Evolutionary conservation across 2,797 vertebrate species (phyloP).

Genomic region (Scolopax bukidnonensis): DNA sequence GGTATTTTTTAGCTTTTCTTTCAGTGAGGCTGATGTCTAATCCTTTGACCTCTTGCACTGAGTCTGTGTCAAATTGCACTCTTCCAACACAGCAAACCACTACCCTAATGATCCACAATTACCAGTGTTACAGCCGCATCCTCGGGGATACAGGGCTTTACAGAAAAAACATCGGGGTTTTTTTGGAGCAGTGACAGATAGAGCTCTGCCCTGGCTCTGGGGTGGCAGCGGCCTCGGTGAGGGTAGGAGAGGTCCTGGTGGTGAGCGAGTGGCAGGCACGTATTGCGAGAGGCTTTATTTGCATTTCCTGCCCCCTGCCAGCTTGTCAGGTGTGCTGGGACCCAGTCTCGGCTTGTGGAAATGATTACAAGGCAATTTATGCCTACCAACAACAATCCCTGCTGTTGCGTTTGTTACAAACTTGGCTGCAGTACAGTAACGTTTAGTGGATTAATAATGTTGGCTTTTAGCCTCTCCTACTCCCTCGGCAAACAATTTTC

Average conservation of each 20-base stretch:
- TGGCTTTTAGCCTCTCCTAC: conserved; percentile 25
- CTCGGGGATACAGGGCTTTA: not conserved
- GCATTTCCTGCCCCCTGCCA: fast-evolving
- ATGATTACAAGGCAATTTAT: conserved; percentile 27
- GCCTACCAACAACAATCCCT: not conserved
- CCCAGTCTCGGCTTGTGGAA: not conserved
- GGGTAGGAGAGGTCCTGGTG: not conserved
- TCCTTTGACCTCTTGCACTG: not conserved
- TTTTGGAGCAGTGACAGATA: not conserved
- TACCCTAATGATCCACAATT: not conserved
- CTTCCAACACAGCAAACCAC: not conserved
- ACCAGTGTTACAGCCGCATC: not conserved
- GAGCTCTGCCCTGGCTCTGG: not conserved
- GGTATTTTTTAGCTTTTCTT: not conserved
- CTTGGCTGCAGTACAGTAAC: not conserved
- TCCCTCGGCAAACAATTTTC: conserved; percentile 29
- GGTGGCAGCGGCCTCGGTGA: not conserved
- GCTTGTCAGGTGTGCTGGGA: not conserved
- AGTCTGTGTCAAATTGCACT: not conserved
- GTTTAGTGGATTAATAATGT: conserved; percentile 37
- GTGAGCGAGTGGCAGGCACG: fast-evolving
- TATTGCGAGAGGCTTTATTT: not conserved
- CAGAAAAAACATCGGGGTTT: not conserved
- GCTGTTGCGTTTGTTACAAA: conserved; percentile 16
- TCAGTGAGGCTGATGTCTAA: not conserved